A percentile compares a stretch with the other conserved stretches of the same genome.
These are phyloP conservation scores for Trematocara marginatum DNA, from an alignment of 2,113 vertebrate genomes.

Conservation along the genomic window DNA sequence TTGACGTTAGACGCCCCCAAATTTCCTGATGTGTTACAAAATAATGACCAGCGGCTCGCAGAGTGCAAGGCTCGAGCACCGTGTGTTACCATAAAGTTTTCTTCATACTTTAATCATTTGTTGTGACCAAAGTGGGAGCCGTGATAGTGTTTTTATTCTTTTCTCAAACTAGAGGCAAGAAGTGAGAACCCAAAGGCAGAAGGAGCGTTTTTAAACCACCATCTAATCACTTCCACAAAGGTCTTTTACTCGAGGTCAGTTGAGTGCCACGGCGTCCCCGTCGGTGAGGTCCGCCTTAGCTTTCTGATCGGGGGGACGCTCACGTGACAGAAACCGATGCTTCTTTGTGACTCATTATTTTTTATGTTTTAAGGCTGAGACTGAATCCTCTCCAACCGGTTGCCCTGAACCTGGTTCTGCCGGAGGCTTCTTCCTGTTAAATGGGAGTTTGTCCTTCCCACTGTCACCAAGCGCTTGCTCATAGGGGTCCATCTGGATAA, in stretches of 20 bases:
- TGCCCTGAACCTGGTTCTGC: neutral
- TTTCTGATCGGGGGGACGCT: neutral
- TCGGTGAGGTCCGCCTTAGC: neutral
- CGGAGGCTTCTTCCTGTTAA: neutral
- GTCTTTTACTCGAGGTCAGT: neutral
- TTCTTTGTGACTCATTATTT: neutral
- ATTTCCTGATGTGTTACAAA: constrained; percentile 63
- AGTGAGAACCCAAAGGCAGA: neutral
- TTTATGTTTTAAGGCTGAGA: neutral
- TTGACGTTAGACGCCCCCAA: constrained; percentile 40
- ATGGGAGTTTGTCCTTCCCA: neutral
- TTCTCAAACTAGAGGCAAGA: neutral
- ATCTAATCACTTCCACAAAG: neutral
- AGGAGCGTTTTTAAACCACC: neutral
- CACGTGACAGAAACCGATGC: neutral
- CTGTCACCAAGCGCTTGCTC: neutral
- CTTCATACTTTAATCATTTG: constrained; percentile 36
- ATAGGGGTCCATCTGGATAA: neutral
- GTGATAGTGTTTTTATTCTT: neutral
- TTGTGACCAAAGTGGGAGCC: constrained; percentile 1
- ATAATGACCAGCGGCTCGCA: constrained; percentile 55
- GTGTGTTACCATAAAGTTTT: constrained; percentile 32
- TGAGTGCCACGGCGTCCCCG: neutral
- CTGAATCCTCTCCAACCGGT: neutral
- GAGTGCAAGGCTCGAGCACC: constrained; percentile 10